Base-by-base conservation (phyloP, 2,797 vertebrate species). In the Sebastes taczanowskii region DNA sequence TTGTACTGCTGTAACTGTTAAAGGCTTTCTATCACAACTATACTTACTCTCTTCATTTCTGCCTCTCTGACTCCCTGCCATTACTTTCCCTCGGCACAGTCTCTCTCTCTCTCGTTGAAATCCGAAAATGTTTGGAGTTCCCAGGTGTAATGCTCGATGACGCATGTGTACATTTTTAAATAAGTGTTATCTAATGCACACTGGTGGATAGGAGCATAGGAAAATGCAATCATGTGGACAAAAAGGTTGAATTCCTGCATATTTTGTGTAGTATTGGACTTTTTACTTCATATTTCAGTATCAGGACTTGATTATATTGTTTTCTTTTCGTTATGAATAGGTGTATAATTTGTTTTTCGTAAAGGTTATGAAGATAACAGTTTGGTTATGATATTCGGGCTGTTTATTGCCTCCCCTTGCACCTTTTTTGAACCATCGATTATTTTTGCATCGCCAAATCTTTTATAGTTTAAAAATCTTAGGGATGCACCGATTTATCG, bases 371-470 rank as follows among this genome's bases (percentile, higher is more conserved):
- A 23, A 69, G 3, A 53, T 49, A 49, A 20, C 10, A n/a, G 27
- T 46, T 58, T n/a, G 8, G 2, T 56, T 72, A 7, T 30, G 10
- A 30, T 1, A 16, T 38, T 22, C 20, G 4, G 11, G 1, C 6
- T 23, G 3, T 62, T 63, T 32, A 25, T 64, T 27, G 16, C 61
- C 32, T 64, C 46, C 22, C 5, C 0, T 20, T 22, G 3, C 2
- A 14, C 2, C 2, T 25, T 22, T 23, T 34, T 27, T 23, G 0
- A 23, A 56, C 8, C 6, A 56, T 7, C 0, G 0, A 2, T 59
- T 59, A 20, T 35, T 34, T n/a, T 29, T 13, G 22, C 11, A 29
- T 16, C 27, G 1, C 18, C 2, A 2, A 27, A 5, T 53, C 22
- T 20, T 55, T 56, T 11, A 32, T 20, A n/a, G n/a, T 56, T 20